Conservation (phyloP, 2,113 vertebrate genomes). For the Peucedramus taeniatus region DNA sequence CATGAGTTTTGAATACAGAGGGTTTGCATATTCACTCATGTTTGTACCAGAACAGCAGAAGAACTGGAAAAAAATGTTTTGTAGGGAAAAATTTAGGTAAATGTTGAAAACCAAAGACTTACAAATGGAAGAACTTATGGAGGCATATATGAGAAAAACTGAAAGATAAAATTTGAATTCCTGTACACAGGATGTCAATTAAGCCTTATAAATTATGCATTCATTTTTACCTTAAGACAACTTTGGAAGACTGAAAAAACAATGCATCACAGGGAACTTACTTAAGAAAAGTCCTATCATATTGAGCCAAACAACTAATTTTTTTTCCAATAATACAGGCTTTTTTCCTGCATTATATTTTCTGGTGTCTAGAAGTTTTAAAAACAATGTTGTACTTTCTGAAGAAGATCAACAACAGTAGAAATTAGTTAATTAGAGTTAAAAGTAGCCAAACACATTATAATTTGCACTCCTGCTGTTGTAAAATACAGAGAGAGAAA, state of each 20-base stretch:
- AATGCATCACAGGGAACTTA: neutral
- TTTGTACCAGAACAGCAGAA: neutral
- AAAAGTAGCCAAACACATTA: neutral
- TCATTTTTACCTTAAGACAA: neutral
- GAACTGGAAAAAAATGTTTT: neutral
- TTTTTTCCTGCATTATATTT: neutral
- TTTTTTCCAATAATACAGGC: neutral
- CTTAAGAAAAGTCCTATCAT: neutral
- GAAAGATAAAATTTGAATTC: neutral
- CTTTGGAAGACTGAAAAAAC: neutral
- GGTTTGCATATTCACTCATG: neutral
- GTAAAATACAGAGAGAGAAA: neutral
- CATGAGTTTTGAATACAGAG: neutral
- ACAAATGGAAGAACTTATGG: neutral
- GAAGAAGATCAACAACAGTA: neutral
- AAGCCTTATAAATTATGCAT: neutral
- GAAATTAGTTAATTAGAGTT: neutral
- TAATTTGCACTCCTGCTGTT: neutral
- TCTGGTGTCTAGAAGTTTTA: neutral
- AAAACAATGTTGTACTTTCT: neutral
- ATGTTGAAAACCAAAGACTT: neutral
- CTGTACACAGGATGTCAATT: neutral
- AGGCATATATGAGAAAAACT: neutral
- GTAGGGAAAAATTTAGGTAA: neutral
- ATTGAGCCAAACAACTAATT: neutral